phyloP scores from a whole-genome alignment of 2,888 invertebrate species.

The Agonopterix subpropinquella region DNA sequence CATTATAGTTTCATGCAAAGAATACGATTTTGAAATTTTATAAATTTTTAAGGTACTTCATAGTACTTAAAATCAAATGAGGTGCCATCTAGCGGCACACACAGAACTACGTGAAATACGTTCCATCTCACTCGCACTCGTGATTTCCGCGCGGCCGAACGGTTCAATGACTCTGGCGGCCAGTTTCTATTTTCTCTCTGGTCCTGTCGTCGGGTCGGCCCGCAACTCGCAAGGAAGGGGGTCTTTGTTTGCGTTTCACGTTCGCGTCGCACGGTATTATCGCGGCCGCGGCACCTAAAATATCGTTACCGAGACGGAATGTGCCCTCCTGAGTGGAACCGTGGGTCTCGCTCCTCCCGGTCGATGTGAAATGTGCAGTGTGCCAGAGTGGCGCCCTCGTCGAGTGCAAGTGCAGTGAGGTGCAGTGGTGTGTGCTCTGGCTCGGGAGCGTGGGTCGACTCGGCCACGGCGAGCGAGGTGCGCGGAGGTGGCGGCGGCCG shows the following conservation, averaged over 20 bases:
- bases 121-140: slow-evolving; percentile 62
- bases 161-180: slow-evolving; percentile 74
- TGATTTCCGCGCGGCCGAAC: slow-evolving; percentile 47
- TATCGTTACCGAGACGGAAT: slow-evolving; percentile 68
- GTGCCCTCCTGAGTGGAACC: slow-evolving; percentile 70
- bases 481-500: slow-evolving; percentile 66
- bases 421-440: slow-evolving; percentile 65
- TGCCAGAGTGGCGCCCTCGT: slow-evolving; percentile 67
- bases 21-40: not conserved
- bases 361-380: slow-evolving; percentile 68
- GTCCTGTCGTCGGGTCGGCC: slow-evolving; percentile 66
- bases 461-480: slow-evolving; percentile 67
- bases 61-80: slow-evolving; percentile 22
- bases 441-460: slow-evolving; percentile 64
- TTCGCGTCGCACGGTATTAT: slow-evolving; percentile 67
- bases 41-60: slow-evolving; percentile 32
- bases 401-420: slow-evolving; percentile 73
- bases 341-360: slow-evolving; percentile 68
- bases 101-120: slow-evolving; percentile 7
- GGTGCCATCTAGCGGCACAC: slow-evolving; percentile 42
- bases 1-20: not conserved
- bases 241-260: slow-evolving; percentile 75
- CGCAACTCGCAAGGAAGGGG: slow-evolving; percentile 48
- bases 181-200: slow-evolving; percentile 76
- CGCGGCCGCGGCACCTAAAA: slow-evolving; percentile 49